Evolutionary conservation across 2,113 vertebrate genomes (phyloP), one percentile per base, ranked within the genome.

Genomic region (Australoheros scitulus): DNA sequence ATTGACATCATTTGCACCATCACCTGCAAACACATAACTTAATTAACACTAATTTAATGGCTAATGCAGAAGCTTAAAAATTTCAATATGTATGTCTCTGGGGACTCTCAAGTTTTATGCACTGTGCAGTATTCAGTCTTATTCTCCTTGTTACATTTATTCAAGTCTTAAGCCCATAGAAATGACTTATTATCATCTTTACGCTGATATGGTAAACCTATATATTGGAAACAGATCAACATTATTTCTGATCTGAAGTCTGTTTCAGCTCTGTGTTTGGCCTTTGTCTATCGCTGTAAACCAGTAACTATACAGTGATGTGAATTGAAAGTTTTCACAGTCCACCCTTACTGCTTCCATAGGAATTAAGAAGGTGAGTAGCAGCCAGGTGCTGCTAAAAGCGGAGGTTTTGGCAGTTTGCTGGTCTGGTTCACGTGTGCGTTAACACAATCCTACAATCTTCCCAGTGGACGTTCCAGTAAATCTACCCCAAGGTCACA

Each of bases 1-100:
- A 89, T 97, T 98, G 3, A 99, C 98, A 1, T 99, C 98, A 84
- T 96, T 99, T 68, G 98, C 98, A 83, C 98, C 98, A 29, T 99
- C 98, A 84, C 98, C 98, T 99, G 80, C 63, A 89, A 58, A 13
- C 65, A 90, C 50, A 83, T 18, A n/a, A n/a, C 29, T 20, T 11
- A 15, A 22, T 26, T 26, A 26, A 58, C 1, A 10, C 50, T 5
- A 76, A 15, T 34, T 65, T n/a, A 56, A 26, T 63, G 11, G 52
- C 20, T 47, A 6, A 26, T 3, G 4, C n/a, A 57, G 3, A 10
- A 36, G 17, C 2, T 29, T 52, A 32, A 17, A n/a, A 36, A 11
- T 50, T 50, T 50, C 1, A 17, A 50, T 4, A 50, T 50, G 47
- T 17, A 50, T 50, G 43, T 47, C 43, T 47, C 43, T 47, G 11